These are phyloP conservation scores for Seriola dumerili DNA, from an alignment of 2,113 vertebrate species.

Conservation along the genomic window DNA sequence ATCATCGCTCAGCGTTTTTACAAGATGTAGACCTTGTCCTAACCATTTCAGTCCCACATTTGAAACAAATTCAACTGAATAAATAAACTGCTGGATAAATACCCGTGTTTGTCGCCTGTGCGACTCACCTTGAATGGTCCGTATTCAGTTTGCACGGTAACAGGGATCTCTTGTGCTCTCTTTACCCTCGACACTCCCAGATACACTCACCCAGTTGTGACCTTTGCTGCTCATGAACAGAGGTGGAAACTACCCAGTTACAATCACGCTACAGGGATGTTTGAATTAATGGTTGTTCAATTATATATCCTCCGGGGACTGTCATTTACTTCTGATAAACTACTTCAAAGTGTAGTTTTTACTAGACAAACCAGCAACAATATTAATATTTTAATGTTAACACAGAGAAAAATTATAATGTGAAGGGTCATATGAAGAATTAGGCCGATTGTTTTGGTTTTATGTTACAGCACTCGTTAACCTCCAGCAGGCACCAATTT, in stretches of 20 bases:
- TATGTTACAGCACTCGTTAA: not conserved
- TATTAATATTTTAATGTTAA: not conserved
- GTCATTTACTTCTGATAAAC: not conserved
- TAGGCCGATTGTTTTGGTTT: not conserved
- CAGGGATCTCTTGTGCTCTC: constrained; percentile 57
- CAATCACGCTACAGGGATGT: not conserved
- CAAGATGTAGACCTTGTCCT: not conserved
- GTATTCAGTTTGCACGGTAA: constrained; percentile 32
- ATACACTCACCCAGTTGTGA: constrained; percentile 41
- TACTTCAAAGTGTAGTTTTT: not conserved
- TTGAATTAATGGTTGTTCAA: not conserved
- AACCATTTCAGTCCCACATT: constrained; percentile 10
- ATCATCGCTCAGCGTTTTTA: constrained; percentile 50
- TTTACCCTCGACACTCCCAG: not conserved
- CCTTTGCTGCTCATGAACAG: constrained; percentile 14
- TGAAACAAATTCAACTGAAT: constrained; percentile 43
- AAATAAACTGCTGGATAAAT: constrained; percentile 49
- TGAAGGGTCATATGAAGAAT: not conserved
- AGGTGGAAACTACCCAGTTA: constrained; percentile 35
- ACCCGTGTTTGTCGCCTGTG: constrained; percentile 47
- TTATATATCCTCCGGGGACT: not conserved
- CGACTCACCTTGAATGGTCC: constrained; percentile 52
- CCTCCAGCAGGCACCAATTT: too few relatives aligned
- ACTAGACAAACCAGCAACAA: not conserved
- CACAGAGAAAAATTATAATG: not conserved